Conservation (phyloP, 2,888 invertebrate species). For the Microplitis manilae region DNA sequence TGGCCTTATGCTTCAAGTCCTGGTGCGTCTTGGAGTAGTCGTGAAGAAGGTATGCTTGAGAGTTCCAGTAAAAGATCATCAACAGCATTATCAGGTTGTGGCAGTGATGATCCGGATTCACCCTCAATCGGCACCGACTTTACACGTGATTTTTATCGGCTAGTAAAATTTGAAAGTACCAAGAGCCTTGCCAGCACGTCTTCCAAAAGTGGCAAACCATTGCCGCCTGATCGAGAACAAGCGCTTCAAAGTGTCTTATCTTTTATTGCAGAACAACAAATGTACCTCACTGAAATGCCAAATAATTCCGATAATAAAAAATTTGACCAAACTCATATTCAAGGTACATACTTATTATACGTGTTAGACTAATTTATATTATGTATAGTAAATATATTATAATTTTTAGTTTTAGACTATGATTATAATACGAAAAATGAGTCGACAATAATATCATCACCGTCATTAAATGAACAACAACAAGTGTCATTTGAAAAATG, state of each 20-base stretch:
- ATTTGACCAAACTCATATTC: slow-evolving; percentile 49
- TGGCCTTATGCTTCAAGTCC: slow-evolving; percentile 78
- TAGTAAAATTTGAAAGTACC: slow-evolving; percentile 86
- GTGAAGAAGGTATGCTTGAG: slow-evolving; percentile 72
- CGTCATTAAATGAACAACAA: background rate
- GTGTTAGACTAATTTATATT: background rate
- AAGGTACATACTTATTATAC: slow-evolving; percentile 51
- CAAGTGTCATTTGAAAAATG: background rate
- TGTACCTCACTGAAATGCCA: slow-evolving; percentile 73
- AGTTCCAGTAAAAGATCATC: slow-evolving; percentile 81
- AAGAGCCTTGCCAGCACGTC: slow-evolving; percentile 85
- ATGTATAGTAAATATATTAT: background rate
- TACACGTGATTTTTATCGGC: slow-evolving; percentile 84
- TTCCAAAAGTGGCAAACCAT: slow-evolving; percentile 76
- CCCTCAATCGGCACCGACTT: slow-evolving; percentile 82
- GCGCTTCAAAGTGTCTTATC: slow-evolving; percentile 82
- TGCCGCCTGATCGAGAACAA: slow-evolving; percentile 78
- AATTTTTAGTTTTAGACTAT: slow-evolving; percentile 54
- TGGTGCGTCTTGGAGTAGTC: slow-evolving; percentile 73
- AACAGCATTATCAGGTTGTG: slow-evolving; percentile 77
- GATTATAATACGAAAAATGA: slow-evolving; percentile 51
- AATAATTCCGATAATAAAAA: slow-evolving; percentile 47
- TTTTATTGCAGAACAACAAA: slow-evolving; percentile 84
- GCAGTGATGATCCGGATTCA: slow-evolving; percentile 78
- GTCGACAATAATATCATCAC: slow-evolving; percentile 12